Evolutionary conservation across 2,797 vertebrate species (phyloP).

Genomic region (Pitangus sulphuratus): DNA sequence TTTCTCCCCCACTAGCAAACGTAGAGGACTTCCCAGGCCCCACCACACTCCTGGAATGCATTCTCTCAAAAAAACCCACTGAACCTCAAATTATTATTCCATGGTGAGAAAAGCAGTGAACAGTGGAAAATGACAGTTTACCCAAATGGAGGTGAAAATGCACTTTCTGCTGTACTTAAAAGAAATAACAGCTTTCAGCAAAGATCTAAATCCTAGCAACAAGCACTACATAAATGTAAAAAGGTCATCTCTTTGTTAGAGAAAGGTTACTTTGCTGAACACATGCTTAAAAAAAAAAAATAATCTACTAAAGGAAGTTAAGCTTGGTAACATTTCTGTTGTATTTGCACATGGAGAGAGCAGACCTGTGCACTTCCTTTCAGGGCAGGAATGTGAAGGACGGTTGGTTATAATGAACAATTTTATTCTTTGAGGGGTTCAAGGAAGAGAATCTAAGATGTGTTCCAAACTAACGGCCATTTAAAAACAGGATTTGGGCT

Average conservation of each 20-base stretch:
- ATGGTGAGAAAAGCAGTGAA: conserved; percentile 56
- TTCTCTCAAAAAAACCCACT: conserved; percentile 57
- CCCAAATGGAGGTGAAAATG: conserved; percentile 62
- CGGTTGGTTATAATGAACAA: neutral
- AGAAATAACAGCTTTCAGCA: conserved; percentile 69
- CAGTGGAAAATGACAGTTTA: conserved; percentile 65
- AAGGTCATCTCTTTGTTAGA: conserved; percentile 54
- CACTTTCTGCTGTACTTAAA: conserved; percentile 62
- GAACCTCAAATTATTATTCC: conserved; percentile 58
- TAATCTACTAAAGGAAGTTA: neutral
- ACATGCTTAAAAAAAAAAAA: conserved; percentile 7
- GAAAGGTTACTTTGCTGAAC: conserved; percentile 29
- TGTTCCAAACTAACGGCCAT: neutral
- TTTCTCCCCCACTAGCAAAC: neutral
- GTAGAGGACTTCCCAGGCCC: neutral
- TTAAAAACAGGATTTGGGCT: neutral
- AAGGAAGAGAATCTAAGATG: neutral
- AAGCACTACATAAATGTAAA: conserved; percentile 52
- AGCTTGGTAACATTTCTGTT: conserved; percentile 31
- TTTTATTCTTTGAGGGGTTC: neutral
- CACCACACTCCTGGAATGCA: conserved; percentile 24
- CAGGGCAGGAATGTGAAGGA: neutral
- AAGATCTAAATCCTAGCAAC: conserved; percentile 68
- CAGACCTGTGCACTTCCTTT: neutral
- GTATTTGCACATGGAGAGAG: conserved; percentile 4